phyloP scores from a whole-genome alignment of 2,797 vertebrate species.

The Micrastur ruficollis region DNA sequence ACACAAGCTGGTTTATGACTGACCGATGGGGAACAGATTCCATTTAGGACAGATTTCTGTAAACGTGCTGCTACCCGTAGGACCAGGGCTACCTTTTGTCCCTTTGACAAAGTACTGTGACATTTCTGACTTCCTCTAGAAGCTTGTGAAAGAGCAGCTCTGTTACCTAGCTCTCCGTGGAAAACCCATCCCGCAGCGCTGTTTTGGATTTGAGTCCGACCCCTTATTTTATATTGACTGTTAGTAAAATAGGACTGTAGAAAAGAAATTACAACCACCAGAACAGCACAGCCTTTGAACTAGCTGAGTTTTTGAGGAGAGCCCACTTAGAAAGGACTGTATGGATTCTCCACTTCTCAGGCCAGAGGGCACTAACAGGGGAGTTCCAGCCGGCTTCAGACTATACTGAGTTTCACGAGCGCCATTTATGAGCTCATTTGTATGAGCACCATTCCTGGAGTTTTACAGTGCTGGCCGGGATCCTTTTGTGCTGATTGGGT shows the following conservation, averaged over 20 bases:
- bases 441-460: neutral
- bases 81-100: neutral
- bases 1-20: neutral
- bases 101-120: neutral
- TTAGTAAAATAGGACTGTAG: neutral
- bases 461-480: neutral
- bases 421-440: no score
- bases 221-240: neutral
- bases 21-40: neutral
- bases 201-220: neutral
- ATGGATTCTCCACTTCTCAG: neutral
- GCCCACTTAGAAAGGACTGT: neutral
- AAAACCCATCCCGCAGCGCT: neutral
- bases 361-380: neutral
- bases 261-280: neutral
- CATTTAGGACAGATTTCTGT: neutral
- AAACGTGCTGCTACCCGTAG: neutral
- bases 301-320: neutral
- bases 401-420: neutral
- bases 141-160: neutral
- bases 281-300: neutral
- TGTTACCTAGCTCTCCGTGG: neutral
- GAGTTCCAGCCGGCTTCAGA: neutral
- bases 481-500: neutral
- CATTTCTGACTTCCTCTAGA: neutral